Conservation (phyloP, 2,797 vertebrate genomes). For the Scarus forsteni region DNA sequence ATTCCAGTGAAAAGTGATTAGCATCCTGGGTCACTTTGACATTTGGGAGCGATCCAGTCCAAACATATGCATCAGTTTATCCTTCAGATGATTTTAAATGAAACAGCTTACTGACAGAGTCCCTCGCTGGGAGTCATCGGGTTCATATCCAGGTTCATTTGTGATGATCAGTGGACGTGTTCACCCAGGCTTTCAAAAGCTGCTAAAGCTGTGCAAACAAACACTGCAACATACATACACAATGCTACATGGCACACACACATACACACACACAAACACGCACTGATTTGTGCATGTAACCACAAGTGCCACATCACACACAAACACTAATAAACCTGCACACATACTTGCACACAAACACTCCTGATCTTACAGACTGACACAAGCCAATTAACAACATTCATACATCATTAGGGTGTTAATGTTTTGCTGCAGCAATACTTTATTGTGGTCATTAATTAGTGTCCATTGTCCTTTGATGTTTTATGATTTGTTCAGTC, state of each 20-base stretch:
- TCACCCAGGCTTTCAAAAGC: constrained; percentile 61
- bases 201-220: constrained; percentile 68
- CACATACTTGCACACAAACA: constrained; percentile 14
- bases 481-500: constrained; percentile 61
- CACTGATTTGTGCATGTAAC: background rate
- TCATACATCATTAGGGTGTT: constrained; percentile 76
- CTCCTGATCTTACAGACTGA: constrained; percentile 55
- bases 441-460: constrained; percentile 72
- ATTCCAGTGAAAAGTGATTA: constrained; percentile 19
- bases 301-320: constrained; percentile 3
- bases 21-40: constrained; percentile 50
- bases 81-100: constrained; percentile 44
- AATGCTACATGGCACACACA: constrained; percentile 1
- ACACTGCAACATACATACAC: constrained; percentile 21
- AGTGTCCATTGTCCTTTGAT: constrained; percentile 66
- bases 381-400: constrained; percentile 73
- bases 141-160: constrained; percentile 44
- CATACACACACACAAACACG: constrained; percentile 16
- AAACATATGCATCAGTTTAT: constrained; percentile 39
- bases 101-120: constrained; percentile 28
- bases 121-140: constrained; percentile 25
- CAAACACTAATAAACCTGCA: constrained; percentile 4
- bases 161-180: constrained; percentile 56
- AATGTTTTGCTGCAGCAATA: constrained; percentile 69
- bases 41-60: constrained; percentile 44